Evolutionary conservation across 2,113 vertebrate species (phyloP).

Genomic region (Rhizomys pruinosus): DNA sequence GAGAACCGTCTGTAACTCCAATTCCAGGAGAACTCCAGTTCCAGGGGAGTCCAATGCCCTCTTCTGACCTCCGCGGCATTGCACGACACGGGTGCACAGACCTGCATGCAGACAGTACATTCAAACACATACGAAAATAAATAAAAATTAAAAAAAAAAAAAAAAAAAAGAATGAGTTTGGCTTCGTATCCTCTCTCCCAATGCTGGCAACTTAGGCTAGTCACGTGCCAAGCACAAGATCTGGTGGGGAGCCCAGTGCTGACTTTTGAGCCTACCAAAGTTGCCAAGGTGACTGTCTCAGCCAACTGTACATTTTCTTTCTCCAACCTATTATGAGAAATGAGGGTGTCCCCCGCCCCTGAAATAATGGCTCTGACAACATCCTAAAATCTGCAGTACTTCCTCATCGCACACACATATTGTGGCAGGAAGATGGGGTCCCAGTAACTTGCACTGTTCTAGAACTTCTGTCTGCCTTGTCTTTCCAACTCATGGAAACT

Average conservation of each 20-base stretch:
- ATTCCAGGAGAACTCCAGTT: too few relatives aligned
- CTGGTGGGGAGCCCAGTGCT: background rate
- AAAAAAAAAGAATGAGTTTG: too few relatives aligned
- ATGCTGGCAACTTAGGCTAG: background rate
- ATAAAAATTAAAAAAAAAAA: too few relatives aligned
- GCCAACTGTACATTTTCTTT: background rate
- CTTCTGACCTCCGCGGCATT: too few relatives aligned
- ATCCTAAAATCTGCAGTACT: background rate
- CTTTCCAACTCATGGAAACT: conserved; percentile 10
- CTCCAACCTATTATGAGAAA: conserved; percentile 18
- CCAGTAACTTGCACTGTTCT: background rate
- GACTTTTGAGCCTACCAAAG: background rate
- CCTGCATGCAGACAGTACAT: too few relatives aligned
- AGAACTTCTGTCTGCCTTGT: background rate
- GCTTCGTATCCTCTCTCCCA: background rate
- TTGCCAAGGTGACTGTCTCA: background rate
- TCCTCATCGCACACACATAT: background rate
- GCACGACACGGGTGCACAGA: too few relatives aligned
- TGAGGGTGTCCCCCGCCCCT: background rate
- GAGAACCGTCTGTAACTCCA: too few relatives aligned
- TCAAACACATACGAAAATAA: too few relatives aligned
- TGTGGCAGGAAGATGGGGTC: background rate
- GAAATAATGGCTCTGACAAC: background rate
- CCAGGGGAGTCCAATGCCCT: too few relatives aligned
- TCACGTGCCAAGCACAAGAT: background rate